A percentile compares a stretch with the other conserved stretches of the same genome.
Conservation (phyloP, 1,140 invertebrate genomes). For the Phthorimaea operculella region DNA sequence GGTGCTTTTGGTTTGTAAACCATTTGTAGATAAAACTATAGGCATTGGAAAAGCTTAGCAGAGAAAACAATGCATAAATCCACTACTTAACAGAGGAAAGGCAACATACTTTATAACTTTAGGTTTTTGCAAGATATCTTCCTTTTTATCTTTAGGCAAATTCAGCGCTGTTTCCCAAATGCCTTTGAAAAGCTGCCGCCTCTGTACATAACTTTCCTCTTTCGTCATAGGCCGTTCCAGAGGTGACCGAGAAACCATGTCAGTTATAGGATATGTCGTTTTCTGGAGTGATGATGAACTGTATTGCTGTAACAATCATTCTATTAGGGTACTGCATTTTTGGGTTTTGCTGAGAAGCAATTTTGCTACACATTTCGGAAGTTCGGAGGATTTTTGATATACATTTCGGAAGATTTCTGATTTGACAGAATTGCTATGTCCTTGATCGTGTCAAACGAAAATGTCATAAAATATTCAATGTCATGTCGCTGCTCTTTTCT, state of each 20-base stretch:
- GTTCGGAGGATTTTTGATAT: too few relatives aligned
- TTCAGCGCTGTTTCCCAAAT: slow-evolving; percentile 44
- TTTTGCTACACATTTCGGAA: not conserved
- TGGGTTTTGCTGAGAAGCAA: not conserved
- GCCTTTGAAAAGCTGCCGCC: slow-evolving; percentile 46
- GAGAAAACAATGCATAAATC: too few relatives aligned
- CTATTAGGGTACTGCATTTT: not conserved
- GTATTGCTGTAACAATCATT: not conserved
- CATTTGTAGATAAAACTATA: too few relatives aligned
- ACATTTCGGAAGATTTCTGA: not conserved
- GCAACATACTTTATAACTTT: slow-evolving; percentile 55
- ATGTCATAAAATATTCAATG: too few relatives aligned
- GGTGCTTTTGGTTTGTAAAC: too few relatives aligned
- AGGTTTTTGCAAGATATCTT: slow-evolving; percentile 31
- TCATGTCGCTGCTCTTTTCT: too few relatives aligned
- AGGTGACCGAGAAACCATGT: too few relatives aligned
- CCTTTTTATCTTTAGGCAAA: slow-evolving; percentile 30
- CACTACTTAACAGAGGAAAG: too few relatives aligned
- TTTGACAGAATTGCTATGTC: too few relatives aligned
- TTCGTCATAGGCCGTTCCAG: slow-evolving; percentile 23
- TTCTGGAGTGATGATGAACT: not conserved
- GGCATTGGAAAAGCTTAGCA: too few relatives aligned
- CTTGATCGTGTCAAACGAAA: too few relatives aligned
- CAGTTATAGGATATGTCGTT: too few relatives aligned
- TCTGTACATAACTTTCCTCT: slow-evolving; percentile 43